Evolutionary conservation across 2,113 vertebrate species (phyloP), one percentile per base, ranked within the genome.

Genomic region (Chinchilla lanigera): DNA sequence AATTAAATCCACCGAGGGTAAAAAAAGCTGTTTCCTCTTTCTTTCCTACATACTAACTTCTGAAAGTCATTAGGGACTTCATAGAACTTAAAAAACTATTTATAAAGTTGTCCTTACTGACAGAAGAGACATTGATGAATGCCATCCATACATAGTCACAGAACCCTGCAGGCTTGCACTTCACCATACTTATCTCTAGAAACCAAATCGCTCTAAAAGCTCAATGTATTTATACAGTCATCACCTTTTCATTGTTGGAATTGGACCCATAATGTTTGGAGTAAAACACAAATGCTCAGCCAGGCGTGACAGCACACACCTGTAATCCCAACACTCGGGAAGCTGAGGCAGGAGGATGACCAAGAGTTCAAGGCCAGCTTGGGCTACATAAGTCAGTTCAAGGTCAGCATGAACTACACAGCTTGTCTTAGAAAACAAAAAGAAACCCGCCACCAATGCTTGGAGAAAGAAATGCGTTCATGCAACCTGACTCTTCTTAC

Each of bases 271-370:
- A 56, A 24, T 35, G 19, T 71, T 44, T 12, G 8, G 38, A 67
- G 1, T 92, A 71, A 96, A 94, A 85, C 38, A 81, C 38, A 88
- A 95, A 89, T 26, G 65, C 19, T 89, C 41, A 77, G 33, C 33
- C 6, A 2, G 65, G 65, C 16, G 17, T n/a, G 65, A 33, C 0
- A 11, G 65, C 2, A 1, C 7, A 17, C 7, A 8, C 65, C 65
- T 19, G 2, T 35, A 69, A 69, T 69, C 65, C 6, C 17, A 69
- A 14, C 65, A 69, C 65, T n/a, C 35, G 17, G 14, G 65, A 69
- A 33, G 33, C 61, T 65, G 61, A 65, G 61, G 28, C 61, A 65
- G 61, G 61, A 33, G 61, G 12, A n/a, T 35, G 14, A 3, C 65
- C 65, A 69, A n/a, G 65, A 69, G 16, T 69, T 69, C 16, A 5